phyloP scores from a whole-genome alignment of 1,140 invertebrate species.

The Riptortus pedestris region DNA sequence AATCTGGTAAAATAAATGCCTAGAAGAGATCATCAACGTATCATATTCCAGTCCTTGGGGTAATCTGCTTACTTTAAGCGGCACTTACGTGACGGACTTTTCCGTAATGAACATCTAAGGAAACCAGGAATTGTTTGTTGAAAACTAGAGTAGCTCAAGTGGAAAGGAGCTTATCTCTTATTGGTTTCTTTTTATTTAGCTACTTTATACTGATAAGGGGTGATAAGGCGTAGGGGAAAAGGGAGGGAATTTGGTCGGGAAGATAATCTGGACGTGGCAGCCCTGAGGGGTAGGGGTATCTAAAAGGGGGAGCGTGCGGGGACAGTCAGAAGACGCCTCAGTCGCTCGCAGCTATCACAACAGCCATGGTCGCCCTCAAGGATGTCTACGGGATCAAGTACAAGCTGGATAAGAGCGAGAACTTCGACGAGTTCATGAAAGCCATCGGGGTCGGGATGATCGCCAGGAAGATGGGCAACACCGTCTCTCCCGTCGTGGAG shows the following conservation, averaged over 20 bases:
- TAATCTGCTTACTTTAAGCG: no score
- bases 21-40: no score
- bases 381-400: slow-evolving; percentile 43
- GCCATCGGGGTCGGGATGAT: slow-evolving; percentile 63
- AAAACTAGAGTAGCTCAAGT: no score
- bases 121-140: no score
- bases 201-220: not conserved
- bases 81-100: no score
- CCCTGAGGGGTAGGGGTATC: slow-evolving; percentile 2
- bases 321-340: no score
- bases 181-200: no score
- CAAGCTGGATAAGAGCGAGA: slow-evolving; percentile 63
- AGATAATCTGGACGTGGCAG: not conserved
- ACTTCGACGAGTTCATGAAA: slow-evolving; percentile 84
- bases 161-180: no score
- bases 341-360: no score
- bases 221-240: not conserved
- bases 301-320: not conserved
- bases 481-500: slow-evolving; percentile 61
- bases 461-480: slow-evolving; percentile 60
- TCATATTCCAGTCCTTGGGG: no score
- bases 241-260: not conserved
- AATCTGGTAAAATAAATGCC: no score
- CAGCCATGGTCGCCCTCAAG: not conserved
- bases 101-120: no score